A percentile compares a stretch with the other conserved stretches of the same genome.
phyloP scores from a whole-genome alignment of 2,113 vertebrate species.

The Apus apus region DNA sequence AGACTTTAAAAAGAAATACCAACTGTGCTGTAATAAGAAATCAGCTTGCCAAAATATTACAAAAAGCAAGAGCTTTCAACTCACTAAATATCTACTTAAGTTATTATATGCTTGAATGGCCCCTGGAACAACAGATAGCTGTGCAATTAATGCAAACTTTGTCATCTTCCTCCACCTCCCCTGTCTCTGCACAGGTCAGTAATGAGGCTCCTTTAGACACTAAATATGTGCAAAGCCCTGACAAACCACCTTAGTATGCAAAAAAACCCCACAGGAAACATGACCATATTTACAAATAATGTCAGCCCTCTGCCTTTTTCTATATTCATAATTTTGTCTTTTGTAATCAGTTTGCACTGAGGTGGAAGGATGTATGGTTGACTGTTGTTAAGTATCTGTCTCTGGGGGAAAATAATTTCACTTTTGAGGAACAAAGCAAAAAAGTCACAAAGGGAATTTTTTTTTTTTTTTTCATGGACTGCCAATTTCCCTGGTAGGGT shows the following conservation, averaged over 20 bases:
- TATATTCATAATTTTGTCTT: background rate
- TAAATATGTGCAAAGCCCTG: conserved; percentile 40
- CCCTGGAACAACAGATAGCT: conserved; percentile 72
- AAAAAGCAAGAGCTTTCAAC: conserved; percentile 66
- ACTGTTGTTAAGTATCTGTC: background rate
- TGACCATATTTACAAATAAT: background rate
- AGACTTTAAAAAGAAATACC: conserved; percentile 62
- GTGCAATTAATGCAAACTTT: conserved; percentile 74
- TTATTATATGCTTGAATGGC: conserved; percentile 74
- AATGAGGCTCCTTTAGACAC: conserved; percentile 66
- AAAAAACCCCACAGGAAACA: conserved; percentile 4
- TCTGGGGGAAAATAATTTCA: background rate
- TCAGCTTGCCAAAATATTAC: conserved; percentile 62
- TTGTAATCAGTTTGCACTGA: background rate
- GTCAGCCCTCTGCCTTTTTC: background rate
- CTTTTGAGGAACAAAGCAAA: background rate
- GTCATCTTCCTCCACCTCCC: conserved; percentile 68
- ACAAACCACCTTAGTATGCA: conserved; percentile 54
- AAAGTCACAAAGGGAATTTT: background rate
- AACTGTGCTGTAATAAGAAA: conserved; percentile 68
- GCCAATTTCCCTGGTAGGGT: background rate
- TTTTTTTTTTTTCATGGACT: background rate
- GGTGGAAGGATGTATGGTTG: accelerated
- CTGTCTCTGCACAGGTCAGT: conserved; percentile 58
- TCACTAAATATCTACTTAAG: conserved; percentile 72